Percentiles rank a stretch among this genome's conserved stretches.
Evolutionary conservation across 2,888 invertebrate species (phyloP).

Genomic region (Dioctria rufipes): DNA sequence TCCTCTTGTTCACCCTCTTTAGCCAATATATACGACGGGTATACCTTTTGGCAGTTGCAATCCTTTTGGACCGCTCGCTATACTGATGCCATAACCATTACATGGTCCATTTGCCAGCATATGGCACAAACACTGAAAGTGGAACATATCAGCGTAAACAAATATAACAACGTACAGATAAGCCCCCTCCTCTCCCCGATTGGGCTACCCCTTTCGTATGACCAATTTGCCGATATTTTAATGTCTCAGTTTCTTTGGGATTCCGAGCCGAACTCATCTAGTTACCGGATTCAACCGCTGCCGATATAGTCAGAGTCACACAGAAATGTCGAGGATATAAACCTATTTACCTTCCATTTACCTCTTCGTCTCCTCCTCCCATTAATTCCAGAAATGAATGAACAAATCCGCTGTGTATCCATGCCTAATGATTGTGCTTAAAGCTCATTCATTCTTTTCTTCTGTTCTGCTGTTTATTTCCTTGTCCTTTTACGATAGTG

Average conservation of each 20-base stretch:
- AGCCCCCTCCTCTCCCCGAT: background rate
- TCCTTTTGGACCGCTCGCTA: background rate
- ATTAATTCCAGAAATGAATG: background rate
- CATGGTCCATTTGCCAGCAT: conserved; percentile 48
- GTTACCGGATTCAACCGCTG: background rate
- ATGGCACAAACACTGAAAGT: conserved; percentile 37
- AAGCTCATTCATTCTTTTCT: conserved; percentile 2
- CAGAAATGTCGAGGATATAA: background rate
- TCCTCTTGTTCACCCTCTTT: background rate
- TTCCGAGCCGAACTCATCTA: background rate
- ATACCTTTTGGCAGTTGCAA: background rate
- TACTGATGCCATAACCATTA: conserved; percentile 44
- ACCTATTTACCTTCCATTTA: no score
- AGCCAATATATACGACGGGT: background rate
- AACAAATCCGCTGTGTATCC: background rate
- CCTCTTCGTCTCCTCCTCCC: background rate
- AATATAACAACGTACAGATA: background rate
- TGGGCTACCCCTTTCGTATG: background rate
- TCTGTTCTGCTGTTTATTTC: background rate
- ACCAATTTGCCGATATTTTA: conserved; percentile 44
- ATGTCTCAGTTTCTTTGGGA: conserved; percentile 24
- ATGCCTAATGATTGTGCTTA: background rate
- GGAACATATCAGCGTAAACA: conserved; percentile 45
- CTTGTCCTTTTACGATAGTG: conserved; percentile 2
- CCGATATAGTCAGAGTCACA: background rate